Evolutionary conservation across 1,140 invertebrate genomes (phyloP), one percentile per base, ranked within the genome.

Genomic region (Amyelois transitella): DNA sequence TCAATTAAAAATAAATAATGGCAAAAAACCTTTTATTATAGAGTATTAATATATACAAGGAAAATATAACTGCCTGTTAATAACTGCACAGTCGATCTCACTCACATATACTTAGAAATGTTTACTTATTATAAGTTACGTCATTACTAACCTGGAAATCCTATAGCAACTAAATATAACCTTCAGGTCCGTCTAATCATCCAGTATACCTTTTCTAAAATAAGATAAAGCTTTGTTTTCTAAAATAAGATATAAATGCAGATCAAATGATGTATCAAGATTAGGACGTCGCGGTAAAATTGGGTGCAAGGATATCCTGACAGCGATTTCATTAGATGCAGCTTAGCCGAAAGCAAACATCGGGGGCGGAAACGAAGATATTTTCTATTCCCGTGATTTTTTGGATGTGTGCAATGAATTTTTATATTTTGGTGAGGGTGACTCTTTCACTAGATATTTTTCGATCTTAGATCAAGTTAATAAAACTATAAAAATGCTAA

Each of bases 241-340:
- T 22, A 51, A 14, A 51, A 32, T 14, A 25, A 28, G 14, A n/a
- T 14, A 14, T 51, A 32, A 51, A 28, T 32, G 6, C 1, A 1
- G 19, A 51, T 45, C 4, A 18, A 51, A 32, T 14, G 20, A 72
- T 74, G 53, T 64, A 74, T 72, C 69, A 83, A 84, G 53, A 70
- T 43, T 6, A 14, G 12, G 32, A n/a, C 14, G 51, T 55, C 64
- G 61, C 53, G 60, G 50, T 76, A 74, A 55, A 62, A 72, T 66
- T 67, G 60, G 67, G 76, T 83, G 79, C 84, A 83, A 76, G 77
- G 64, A 73, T 77, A 78, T 73, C 69, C 74, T 84, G 82, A 84
- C 81, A 87, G 76, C 73, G 77, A 83, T 87, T 87, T 87, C 82
- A 87, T 87, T 87, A 87, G 82, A 83, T 86, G 84, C 84, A 87